phyloP scores from a whole-genome alignment of 2,888 invertebrate genomes.

The Pterostichus madidus region DNA sequence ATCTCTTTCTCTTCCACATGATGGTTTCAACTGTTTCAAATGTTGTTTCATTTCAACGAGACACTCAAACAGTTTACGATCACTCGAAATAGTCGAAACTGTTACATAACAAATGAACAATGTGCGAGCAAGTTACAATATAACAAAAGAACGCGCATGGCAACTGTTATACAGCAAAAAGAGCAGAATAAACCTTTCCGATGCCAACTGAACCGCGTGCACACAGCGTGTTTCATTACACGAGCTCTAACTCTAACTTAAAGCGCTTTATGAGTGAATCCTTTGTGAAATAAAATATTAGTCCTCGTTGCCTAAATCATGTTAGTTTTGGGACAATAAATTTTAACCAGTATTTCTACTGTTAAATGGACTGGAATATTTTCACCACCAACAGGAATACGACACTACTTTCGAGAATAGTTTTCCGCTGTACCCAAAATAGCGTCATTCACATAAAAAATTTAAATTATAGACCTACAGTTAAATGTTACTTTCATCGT shows the following conservation, averaged over 20 bases:
- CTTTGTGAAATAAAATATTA: slow-evolving; percentile 47
- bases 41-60: slow-evolving; percentile 40
- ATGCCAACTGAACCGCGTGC: slow-evolving; percentile 41
- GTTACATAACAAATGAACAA: slow-evolving; percentile 42
- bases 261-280: slow-evolving; percentile 35
- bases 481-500: background rate
- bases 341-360: slow-evolving; percentile 23
- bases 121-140: slow-evolving; percentile 29
- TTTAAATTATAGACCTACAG: background rate
- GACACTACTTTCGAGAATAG: slow-evolving; percentile 24
- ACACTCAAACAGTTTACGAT: slow-evolving; percentile 49
- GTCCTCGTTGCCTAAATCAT: slow-evolving; percentile 39
- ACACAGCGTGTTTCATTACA: slow-evolving; percentile 41
- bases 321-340: slow-evolving; percentile 52
- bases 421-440: slow-evolving; percentile 37
- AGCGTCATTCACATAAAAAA: slow-evolving; percentile 21
- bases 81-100: slow-evolving; percentile 37
- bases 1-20: slow-evolving; percentile 38
- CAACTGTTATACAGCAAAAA: slow-evolving; percentile 45
- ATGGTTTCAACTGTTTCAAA: slow-evolving; percentile 12
- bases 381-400: slow-evolving; percentile 45
- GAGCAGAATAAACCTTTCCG: slow-evolving; percentile 47
- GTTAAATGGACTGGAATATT: slow-evolving; percentile 54
- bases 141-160: slow-evolving; percentile 42
- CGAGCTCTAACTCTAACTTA: slow-evolving; percentile 30